phyloP scores from a whole-genome alignment of 2,888 invertebrate genomes.

The Acanthosepion pharaonis region DNA sequence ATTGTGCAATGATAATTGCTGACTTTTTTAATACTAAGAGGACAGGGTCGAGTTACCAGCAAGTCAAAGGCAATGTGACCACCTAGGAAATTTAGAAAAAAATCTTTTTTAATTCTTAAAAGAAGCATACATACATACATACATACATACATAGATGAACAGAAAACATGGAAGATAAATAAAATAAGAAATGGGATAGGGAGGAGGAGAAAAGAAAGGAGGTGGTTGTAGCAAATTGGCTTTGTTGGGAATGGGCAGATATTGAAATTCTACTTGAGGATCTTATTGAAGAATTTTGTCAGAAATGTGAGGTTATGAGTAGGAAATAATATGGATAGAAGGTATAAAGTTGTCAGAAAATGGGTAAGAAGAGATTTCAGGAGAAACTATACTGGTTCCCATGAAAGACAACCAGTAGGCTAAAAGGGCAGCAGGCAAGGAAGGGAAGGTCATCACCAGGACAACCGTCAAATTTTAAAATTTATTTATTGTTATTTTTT shows the following conservation, averaged over 20 bases:
- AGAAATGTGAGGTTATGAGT: background rate
- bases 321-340: background rate
- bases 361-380: background rate
- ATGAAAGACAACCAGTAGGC: background rate
- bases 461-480: slow-evolving; percentile 24
- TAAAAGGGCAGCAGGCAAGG: background rate
- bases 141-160: slow-evolving; percentile 34
- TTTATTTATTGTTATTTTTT: background rate
- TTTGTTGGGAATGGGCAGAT: background rate
- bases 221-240: slow-evolving; percentile 38
- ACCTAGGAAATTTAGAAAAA: background rate
- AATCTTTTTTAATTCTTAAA: background rate
- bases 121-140: slow-evolving; percentile 37
- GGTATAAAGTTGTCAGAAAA: background rate
- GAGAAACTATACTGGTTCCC: background rate
- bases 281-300: background rate
- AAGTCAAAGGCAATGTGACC: background rate
- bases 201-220: background rate
- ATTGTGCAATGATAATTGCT: too few species aligned
- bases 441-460: slow-evolving; percentile 42
- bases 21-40: too few species aligned
- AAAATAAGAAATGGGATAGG: background rate
- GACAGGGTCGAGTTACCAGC: background rate
- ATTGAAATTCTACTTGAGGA: slow-evolving; percentile 36
- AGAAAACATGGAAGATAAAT: slow-evolving; percentile 1